Conservation (phyloP, 2,113 vertebrate species). For the Coptodon rendalli region DNA sequence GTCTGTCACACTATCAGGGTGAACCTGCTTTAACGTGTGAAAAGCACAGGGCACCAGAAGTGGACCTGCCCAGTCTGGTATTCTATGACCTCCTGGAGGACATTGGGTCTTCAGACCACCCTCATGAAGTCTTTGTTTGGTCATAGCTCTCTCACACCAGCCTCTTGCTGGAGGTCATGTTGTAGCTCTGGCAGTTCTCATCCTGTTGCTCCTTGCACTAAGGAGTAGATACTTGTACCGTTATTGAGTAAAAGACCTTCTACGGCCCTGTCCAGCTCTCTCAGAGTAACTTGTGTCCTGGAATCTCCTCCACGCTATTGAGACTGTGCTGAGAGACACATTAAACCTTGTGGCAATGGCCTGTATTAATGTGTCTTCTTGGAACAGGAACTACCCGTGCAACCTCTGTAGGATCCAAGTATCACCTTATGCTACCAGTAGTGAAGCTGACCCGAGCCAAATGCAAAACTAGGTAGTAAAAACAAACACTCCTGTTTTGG, state of each 20-base stretch:
- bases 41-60: neutral
- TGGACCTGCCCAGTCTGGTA: neutral
- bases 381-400: neutral
- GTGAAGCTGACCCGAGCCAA: neutral
- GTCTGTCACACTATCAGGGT: neutral
- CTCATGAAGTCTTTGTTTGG: neutral
- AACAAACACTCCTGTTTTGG: neutral
- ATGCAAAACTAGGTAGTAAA: neutral
- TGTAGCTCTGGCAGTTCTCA: neutral
- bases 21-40: neutral
- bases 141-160: neutral
- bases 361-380: neutral
- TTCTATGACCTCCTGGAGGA: neutral
- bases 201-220: neutral
- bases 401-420: neutral
- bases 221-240: neutral
- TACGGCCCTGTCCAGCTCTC: neutral
- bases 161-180: neutral
- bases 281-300: neutral
- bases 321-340: neutral
- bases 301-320: neutral
- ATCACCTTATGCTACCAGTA: neutral
- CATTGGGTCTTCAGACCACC: neutral
- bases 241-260: neutral
- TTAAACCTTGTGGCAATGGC: neutral